Evolutionary conservation across 2,888 invertebrate species (phyloP).

Genomic region (Tachina lurida): DNA sequence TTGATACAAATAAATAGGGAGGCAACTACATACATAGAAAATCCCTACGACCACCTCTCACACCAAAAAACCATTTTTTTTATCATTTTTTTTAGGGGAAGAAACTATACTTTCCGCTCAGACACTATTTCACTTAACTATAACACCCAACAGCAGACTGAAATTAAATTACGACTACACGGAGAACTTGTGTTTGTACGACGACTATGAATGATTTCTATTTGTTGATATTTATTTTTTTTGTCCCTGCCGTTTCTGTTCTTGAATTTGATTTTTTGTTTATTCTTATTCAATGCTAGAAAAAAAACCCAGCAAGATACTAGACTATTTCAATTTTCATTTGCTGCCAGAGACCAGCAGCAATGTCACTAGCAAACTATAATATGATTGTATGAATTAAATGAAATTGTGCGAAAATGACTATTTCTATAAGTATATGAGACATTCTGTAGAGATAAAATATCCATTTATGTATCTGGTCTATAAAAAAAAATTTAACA

Average conservation of each 20-base stretch:
- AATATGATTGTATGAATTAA: slow-evolving; percentile 40
- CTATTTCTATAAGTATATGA: slow-evolving; percentile 20
- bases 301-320: slow-evolving; percentile 42
- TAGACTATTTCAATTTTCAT: slow-evolving; percentile 35
- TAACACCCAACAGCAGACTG: slow-evolving; percentile 35
- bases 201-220: not conserved
- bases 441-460: not conserved
- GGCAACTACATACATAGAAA: not conserved
- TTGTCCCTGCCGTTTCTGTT: slow-evolving; percentile 21
- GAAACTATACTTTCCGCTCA: slow-evolving; percentile 33
- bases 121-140: slow-evolving; percentile 60
- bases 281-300: slow-evolving; percentile 33
- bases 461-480: no score
- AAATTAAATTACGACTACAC: not conserved
- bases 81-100: slow-evolving; percentile 23
- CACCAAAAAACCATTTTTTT: not conserved
- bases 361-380: slow-evolving; percentile 53
- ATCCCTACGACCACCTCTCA: not conserved
- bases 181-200: not conserved
- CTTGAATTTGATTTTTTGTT: slow-evolving; percentile 27
- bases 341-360: slow-evolving; percentile 26
- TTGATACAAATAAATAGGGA: slow-evolving; percentile 40
- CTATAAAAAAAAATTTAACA: not conserved
- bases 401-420: not conserved
- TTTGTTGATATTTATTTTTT: not conserved